These are phyloP conservation scores for Azemiops feae DNA, from an alignment of 2,113 vertebrate genomes.

Conservation along the genomic window DNA sequence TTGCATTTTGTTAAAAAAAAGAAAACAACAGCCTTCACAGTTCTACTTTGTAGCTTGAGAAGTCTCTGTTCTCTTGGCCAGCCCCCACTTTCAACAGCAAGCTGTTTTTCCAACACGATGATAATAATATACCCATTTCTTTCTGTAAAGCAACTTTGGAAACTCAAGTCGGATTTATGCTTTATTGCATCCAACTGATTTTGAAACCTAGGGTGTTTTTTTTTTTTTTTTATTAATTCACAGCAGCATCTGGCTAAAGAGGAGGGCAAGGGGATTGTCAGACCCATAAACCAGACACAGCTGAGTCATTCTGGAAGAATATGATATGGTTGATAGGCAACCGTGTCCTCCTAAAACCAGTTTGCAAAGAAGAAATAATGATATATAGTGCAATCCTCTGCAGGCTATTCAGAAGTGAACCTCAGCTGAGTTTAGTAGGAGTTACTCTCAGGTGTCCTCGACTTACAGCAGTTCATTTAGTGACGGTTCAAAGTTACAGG, in stretches of 20 bases:
- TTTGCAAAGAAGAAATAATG: neutral
- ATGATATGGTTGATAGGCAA: constrained; percentile 21
- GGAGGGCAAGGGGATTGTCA: neutral
- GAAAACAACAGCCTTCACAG: neutral
- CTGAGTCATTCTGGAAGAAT: neutral
- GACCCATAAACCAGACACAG: neutral
- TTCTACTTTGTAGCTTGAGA: neutral
- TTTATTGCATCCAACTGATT: fast-evolving
- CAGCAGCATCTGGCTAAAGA: constrained; percentile 12
- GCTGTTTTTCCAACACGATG: neutral
- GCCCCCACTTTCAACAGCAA: neutral
- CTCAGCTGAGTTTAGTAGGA: neutral
- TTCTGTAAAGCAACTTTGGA: neutral
- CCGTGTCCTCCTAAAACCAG: constrained; percentile 4
- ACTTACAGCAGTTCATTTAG: neutral
- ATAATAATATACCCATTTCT: neutral
- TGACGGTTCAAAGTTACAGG: neutral
- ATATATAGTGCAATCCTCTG: neutral
- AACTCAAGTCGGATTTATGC: neutral
- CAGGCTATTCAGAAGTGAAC: neutral
- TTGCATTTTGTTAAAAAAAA: neutral
- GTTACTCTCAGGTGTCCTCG: neutral
- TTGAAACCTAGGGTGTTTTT: neutral
- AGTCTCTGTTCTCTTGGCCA: neutral
- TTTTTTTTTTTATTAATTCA: constrained; percentile 7